Evolutionary conservation across 2,797 vertebrate genomes (phyloP).

Genomic region (Carcharodon carcharias): DNA sequence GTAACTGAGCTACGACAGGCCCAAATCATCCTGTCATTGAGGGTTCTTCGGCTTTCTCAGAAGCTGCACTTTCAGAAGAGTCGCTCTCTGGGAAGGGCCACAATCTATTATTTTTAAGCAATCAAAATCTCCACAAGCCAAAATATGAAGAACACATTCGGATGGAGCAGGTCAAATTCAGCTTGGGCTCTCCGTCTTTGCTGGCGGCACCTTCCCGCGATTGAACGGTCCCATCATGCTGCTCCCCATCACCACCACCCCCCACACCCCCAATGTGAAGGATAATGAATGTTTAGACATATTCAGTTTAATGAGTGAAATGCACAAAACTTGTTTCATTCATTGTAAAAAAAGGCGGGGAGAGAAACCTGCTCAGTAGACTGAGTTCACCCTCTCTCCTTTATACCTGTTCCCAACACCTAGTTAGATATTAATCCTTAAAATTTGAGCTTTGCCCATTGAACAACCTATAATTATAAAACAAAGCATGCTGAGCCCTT

Average conservation of each 20-base stretch:
- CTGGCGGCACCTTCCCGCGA: background rate
- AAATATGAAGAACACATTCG: background rate
- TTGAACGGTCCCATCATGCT: background rate
- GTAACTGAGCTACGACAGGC: background rate
- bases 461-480: constrained; percentile 16
- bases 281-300: background rate
- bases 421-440: constrained; percentile 18
- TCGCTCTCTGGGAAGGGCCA: background rate
- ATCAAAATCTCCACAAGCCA: background rate
- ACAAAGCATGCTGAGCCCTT: background rate
- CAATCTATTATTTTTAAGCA: background rate
- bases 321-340: background rate
- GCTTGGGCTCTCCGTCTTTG: background rate
- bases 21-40: background rate
- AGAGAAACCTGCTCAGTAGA: constrained; percentile 29
- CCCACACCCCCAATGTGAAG: background rate
- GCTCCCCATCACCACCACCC: background rate
- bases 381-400: background rate
- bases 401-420: background rate
- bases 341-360: background rate
- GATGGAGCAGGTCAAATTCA: background rate
- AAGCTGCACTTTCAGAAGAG: background rate
- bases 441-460: constrained; percentile 22
- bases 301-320: background rate
- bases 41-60: background rate